Evolutionary conservation across 1,140 invertebrate genomes (phyloP).

Genomic region (Drosophila ficusphila): DNA sequence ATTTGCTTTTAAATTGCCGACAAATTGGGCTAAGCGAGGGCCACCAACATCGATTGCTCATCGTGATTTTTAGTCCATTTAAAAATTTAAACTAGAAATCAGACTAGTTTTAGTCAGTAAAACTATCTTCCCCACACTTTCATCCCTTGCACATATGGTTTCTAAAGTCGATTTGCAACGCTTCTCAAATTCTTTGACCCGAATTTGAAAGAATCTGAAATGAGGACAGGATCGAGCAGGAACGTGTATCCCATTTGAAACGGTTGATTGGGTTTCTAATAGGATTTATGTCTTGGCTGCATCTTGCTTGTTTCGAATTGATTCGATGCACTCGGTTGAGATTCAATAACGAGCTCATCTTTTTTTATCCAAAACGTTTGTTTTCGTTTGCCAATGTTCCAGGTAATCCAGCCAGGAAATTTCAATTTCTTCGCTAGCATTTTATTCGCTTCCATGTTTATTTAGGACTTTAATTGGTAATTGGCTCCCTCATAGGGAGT

Average conservation of each 20-base stretch:
- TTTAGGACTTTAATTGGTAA: slow-evolving; percentile 30
- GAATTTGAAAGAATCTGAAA: slow-evolving; percentile 14
- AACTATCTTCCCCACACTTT: neutral
- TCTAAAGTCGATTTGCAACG: slow-evolving; percentile 33
- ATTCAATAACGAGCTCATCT: slow-evolving; percentile 71
- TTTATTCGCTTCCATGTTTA: slow-evolving; percentile 35
- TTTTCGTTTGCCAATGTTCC: slow-evolving; percentile 75
- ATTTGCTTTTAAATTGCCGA: slow-evolving; percentile 69
- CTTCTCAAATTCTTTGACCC: slow-evolving; percentile 36
- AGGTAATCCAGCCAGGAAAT: slow-evolving; percentile 73
- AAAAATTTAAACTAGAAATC: slow-evolving; percentile 1
- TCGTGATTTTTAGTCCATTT: neutral
- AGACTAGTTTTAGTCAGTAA: slow-evolving; percentile 9
- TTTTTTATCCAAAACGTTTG: slow-evolving; percentile 37
- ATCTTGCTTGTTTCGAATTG: slow-evolving; percentile 47
- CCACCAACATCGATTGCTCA: slow-evolving; percentile 43
- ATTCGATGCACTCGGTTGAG: slow-evolving; percentile 69
- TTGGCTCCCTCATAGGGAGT: slow-evolving; percentile 5
- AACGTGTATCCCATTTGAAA: slow-evolving; percentile 63
- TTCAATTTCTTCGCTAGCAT: slow-evolving; percentile 60
- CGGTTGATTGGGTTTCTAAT: slow-evolving; percentile 75
- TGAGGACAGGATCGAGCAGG: slow-evolving; percentile 15
- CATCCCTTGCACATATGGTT: slow-evolving; percentile 8
- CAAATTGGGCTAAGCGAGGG: slow-evolving; percentile 51
- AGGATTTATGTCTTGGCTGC: slow-evolving; percentile 46